phyloP scores from a whole-genome alignment of 2,797 vertebrate species.

The Bucorvus abyssinicus region DNA sequence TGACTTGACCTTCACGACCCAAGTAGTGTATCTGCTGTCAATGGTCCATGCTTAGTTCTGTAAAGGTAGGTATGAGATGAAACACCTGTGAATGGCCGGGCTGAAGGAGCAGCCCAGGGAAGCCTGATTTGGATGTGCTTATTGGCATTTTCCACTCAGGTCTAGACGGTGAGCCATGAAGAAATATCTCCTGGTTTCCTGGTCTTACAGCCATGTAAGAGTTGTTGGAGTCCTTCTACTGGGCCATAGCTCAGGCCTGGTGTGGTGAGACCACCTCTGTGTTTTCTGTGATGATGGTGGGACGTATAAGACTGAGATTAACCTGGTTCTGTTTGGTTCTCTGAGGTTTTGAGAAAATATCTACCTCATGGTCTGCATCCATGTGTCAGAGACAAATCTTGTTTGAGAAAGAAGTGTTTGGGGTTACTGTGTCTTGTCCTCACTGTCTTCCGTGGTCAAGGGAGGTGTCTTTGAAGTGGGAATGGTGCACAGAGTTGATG shows the following conservation, averaged over 20 bases:
- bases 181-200: neutral
- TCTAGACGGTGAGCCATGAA: neutral
- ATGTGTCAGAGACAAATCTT: neutral
- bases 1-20: neutral
- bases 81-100: rapidly evolving
- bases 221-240: neutral
- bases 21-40: neutral
- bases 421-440: neutral
- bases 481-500: neutral
- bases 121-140: neutral
- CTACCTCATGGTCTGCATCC: neutral
- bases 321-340: neutral
- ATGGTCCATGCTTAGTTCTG: neutral
- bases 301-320: neutral
- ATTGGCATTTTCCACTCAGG: neutral
- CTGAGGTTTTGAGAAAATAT: neutral
- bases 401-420: neutral
- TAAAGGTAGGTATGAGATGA: neutral
- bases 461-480: neutral
- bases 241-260: neutral
- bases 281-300: neutral
- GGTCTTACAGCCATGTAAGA: neutral
- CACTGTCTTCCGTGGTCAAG: neutral
- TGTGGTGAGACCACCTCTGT: neutral
- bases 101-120: neutral